Evolutionary conservation across 2,888 invertebrate species (phyloP), one percentile per base, ranked within the genome.

Genomic region (Cheilosia grossa): DNA sequence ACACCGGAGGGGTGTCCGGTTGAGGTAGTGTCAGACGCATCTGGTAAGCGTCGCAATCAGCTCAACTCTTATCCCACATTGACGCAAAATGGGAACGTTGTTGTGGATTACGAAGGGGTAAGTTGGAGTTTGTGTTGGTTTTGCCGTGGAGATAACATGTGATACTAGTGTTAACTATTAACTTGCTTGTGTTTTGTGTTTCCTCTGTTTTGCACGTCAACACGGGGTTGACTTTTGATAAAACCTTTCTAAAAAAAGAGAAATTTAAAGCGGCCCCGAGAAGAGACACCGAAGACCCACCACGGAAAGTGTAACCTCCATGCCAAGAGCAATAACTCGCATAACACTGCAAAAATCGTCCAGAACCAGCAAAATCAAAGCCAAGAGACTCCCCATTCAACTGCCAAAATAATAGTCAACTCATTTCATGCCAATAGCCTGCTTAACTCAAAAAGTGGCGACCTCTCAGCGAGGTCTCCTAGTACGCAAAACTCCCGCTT

Each of bases 351-450:
- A 75, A 82, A 42, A 37, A 42, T 59, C 58, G 70, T 19, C 17
- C 80, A 24, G 78, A 66, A 75, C 54, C 56, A 56, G 30, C 56
- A 40, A 53, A 64, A 54, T 53, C 51, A 54, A 64, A 66, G 66
- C 21, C 80, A 66, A 72, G 81, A 85, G 27, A 42, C 58, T 40
- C 27, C 72, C 67, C 40, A 37, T 72, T 37, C 69, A 27, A 74
- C 89, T 80, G 89, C 87, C 80, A 91, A 91, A 88, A 90, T 91
- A 64, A 90, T 91, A 79, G 91, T 91, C 42, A 91, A 91, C 87
- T 89, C 91, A 79, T 91, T 91, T 87, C 92, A 92, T 87, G 91
- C 90, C 79, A 91, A 90, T 88, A 91, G 89, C 85, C 87, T 91
- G 88, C 88, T 91, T 63, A 90, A 81, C 85, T 88, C 89, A 17